Percentiles rank a stretch among this genome's conserved stretches.
phyloP scores from a whole-genome alignment of 2,797 vertebrate species.

The Phyllotis vaccarum region DNA sequence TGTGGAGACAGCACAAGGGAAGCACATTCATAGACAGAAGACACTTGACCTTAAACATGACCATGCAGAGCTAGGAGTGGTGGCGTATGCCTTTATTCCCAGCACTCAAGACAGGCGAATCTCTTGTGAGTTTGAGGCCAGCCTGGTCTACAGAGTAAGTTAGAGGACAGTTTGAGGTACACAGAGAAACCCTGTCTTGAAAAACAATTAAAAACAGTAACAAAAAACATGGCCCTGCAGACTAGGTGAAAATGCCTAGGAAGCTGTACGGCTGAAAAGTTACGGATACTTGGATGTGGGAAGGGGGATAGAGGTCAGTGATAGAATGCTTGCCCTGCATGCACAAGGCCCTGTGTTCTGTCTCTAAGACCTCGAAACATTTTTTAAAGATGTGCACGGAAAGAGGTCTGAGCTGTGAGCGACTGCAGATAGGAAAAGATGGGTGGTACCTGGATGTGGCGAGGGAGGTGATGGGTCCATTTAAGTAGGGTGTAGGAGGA shows the following conservation, averaged over 20 bases:
- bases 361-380: background rate
- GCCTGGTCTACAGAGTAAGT: background rate
- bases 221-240: background rate
- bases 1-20: background rate
- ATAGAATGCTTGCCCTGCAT: background rate
- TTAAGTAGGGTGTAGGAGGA: background rate
- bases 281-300: background rate
- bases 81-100: background rate
- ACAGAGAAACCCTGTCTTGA: background rate
- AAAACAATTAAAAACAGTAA: no score
- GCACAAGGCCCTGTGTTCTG: background rate
- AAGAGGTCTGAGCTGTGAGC: background rate
- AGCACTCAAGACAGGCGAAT: background rate
- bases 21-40: background rate
- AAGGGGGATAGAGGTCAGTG: background rate
- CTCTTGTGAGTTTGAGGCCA: background rate
- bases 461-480: background rate
- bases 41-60: background rate
- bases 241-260: background rate
- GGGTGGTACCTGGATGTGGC: background rate
- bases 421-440: background rate
- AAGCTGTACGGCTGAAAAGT: background rate
- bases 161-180: background rate
- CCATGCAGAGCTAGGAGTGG: background rate
- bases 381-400: background rate